Percentiles rank a stretch among this genome's conserved stretches.
Conservation (phyloP, 1,140 invertebrate species). For the Papilio dardanus region DNA sequence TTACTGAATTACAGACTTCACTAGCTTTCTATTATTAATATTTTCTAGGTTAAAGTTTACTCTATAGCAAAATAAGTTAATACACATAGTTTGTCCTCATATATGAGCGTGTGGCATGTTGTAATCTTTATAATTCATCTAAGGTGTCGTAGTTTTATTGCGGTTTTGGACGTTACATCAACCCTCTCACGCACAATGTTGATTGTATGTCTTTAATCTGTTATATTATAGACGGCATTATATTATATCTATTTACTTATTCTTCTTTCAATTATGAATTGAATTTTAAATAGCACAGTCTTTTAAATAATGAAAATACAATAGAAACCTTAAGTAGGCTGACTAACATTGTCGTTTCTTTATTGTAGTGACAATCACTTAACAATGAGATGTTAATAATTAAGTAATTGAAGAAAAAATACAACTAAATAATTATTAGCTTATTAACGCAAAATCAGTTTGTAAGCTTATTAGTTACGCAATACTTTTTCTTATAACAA, state of each 20-base stretch:
- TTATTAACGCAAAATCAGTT: background rate
- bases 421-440: background rate
- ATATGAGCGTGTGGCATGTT: background rate
- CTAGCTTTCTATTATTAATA: background rate
- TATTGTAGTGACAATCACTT: background rate
- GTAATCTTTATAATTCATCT: slow-evolving; percentile 9
- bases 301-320: background rate
- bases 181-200: background rate
- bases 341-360: background rate
- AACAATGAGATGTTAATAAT: background rate
- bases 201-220: background rate
- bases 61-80: background rate
- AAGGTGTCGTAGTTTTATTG: background rate
- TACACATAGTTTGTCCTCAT: background rate
- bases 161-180: background rate
- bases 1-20: slow-evolving; percentile 2
- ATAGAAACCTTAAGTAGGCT: background rate
- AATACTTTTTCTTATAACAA: background rate
- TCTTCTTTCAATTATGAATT: too few relatives aligned
- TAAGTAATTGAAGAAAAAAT: background rate
- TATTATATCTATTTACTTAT: too few relatives aligned
- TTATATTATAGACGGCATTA: background rate
- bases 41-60: background rate
- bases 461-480: background rate
- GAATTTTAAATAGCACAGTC: too few relatives aligned